Base-by-base conservation (phyloP, 2,797 vertebrate genomes). In the Artibeus lituratus region DNA sequence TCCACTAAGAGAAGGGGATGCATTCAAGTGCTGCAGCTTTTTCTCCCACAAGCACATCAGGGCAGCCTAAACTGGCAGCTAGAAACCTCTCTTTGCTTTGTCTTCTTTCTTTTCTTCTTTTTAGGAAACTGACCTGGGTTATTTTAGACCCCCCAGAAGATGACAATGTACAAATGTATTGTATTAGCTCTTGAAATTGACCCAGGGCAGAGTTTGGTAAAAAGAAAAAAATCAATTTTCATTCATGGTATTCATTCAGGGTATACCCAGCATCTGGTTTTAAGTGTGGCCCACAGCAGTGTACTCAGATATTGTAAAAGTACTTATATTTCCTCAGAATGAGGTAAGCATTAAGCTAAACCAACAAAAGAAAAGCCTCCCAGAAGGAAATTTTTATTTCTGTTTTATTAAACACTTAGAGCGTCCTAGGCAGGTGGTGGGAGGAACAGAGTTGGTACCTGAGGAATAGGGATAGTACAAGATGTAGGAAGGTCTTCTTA, bases 231-330 rank as follows among this genome's bases (percentile, higher is more conserved):
- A 49, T 26, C 22, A 26, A 81, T 59, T 59, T 59, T 59, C 57
- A 59, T 57, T 57, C 55, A 57, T 57, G 10, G 19, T 39, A 12
- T 84, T 65, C 62, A 24, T 72, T 96, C 22, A 92, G 5, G 53
- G 3, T 21, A 81, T 10, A 82, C 3, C 6, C n/a, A 77, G 19
- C 65, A 87, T 72, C 15, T 86, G 39, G 53, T 10, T 81, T 47
- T 83, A 90, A 85, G 21, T 11, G 18, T 77, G 78, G 35, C 44
- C 26, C 67, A 22, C 0, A 19, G 16, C 12, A 85, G 67, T 65
- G 39, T n/a, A 51, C 22, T 55, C 53, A 93, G 70, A 90, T 44
- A 81, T 83, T 95, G 94, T 53, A 11, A 44, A 96, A 80, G 22
- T 55, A 92, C 10, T 85, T 55, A 51, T 26, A 91, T 5, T 59